A percentile compares a stretch with the other conserved stretches of the same genome.
phyloP scores from a whole-genome alignment of 2,888 invertebrate genomes.

The Eurytoma californica region DNA sequence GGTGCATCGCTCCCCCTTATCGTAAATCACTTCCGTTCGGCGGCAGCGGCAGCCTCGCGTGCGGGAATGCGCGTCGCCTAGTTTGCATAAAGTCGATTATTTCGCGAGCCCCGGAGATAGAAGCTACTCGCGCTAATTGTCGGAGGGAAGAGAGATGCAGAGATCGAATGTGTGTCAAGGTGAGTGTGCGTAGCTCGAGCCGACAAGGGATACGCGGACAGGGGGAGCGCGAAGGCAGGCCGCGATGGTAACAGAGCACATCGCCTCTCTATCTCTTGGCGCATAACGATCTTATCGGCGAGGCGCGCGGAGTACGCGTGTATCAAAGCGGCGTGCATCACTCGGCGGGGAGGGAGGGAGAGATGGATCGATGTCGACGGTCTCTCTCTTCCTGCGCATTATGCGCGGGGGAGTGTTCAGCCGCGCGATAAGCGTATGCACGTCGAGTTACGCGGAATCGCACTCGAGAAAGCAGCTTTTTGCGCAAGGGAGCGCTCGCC shows the following conservation, averaged over 20 bases:
- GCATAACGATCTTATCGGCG: conserved; percentile 41
- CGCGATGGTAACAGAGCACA: conserved; percentile 31
- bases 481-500: not conserved
- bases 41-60: not conserved
- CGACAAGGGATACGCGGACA: not conserved
- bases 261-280: conserved; percentile 37
- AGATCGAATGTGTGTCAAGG: conserved; percentile 61
- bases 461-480: not conserved
- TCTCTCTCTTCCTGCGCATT: conserved; percentile 29
- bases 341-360: not conserved
- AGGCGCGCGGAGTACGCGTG: not conserved
- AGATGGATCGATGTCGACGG: conserved; percentile 22
- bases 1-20: not conserved
- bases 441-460: conserved; percentile 21
- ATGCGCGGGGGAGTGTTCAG: not conserved
- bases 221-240: not conserved
- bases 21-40: conserved; percentile 31
- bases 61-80: conserved; percentile 21
- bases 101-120: conserved; percentile 1
- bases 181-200: conserved; percentile 16
- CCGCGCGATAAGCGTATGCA: not conserved
- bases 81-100: conserved; percentile 43
- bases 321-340: not conserved
- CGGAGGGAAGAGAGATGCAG: not conserved
- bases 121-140: conserved; percentile 13